Evolutionary conservation across 2,797 vertebrate species (phyloP).

Genomic region (Taeniopygia guttata): DNA sequence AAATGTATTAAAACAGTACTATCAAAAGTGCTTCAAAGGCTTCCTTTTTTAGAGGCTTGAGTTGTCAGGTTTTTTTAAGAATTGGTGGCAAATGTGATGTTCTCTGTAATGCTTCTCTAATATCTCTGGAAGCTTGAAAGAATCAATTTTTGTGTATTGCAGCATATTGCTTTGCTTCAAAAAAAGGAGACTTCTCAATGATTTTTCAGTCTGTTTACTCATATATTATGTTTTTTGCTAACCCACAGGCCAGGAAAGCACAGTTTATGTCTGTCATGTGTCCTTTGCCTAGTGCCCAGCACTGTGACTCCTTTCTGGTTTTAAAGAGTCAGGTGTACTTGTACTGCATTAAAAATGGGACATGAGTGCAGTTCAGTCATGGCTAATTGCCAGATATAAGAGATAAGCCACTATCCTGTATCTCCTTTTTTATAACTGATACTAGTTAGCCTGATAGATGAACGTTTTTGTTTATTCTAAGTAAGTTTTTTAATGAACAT

Average conservation of each 20-base stretch:
- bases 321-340: neutral
- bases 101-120: neutral
- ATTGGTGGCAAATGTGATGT: neutral
- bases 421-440: neutral
- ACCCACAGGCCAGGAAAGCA: neutral
- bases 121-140: neutral
- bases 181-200: neutral
- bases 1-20: neutral
- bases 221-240: neutral
- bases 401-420: neutral
- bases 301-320: neutral
- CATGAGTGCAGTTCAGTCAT: neutral
- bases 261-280: neutral
- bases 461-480: neutral
- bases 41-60: neutral
- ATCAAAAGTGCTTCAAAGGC: neutral
- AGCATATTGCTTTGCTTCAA: neutral
- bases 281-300: neutral
- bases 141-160: slow-evolving; percentile 4
- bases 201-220: neutral
- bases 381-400: neutral
- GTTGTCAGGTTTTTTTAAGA: neutral
- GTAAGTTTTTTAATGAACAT: neutral
- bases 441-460: neutral
- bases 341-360: neutral